A percentile compares a stretch with the other conserved stretches of the same genome.
Conservation (phyloP, 2,797 vertebrate species). For the Chlorospingus flavigularis region DNA sequence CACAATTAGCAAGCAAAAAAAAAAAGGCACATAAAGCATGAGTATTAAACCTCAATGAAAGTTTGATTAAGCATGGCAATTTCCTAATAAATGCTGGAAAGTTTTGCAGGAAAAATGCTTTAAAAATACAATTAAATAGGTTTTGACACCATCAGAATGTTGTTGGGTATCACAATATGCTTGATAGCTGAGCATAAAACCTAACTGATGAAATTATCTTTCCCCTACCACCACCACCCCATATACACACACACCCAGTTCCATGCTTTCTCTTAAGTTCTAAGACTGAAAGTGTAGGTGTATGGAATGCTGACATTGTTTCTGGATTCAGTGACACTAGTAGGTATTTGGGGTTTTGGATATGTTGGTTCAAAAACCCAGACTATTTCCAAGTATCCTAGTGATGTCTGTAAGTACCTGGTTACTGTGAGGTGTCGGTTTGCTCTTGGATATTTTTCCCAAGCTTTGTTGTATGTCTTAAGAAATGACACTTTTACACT, state of each 20-base stretch:
- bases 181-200: neutral
- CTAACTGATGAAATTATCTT: neutral
- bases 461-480: neutral
- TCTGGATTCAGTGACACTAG: neutral
- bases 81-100: neutral
- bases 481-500: neutral
- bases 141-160: neutral
- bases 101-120: neutral
- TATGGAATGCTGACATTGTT: neutral
- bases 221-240: neutral
- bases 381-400: neutral
- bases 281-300: neutral
- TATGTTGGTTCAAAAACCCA: neutral
- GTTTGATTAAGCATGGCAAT: neutral
- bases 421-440: neutral
- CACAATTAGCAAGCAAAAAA: neutral
- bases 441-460: neutral
- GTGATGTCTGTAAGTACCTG: neutral
- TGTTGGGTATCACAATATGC: neutral
- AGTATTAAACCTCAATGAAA: neutral
- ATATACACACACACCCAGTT: neutral
- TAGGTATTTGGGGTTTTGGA: neutral
- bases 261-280: neutral
- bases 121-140: neutral
- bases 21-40: neutral